Evolutionary conservation across 2,797 vertebrate species (phyloP), one percentile per base, ranked within the genome.

Genomic region (Bucorvus abyssinicus): DNA sequence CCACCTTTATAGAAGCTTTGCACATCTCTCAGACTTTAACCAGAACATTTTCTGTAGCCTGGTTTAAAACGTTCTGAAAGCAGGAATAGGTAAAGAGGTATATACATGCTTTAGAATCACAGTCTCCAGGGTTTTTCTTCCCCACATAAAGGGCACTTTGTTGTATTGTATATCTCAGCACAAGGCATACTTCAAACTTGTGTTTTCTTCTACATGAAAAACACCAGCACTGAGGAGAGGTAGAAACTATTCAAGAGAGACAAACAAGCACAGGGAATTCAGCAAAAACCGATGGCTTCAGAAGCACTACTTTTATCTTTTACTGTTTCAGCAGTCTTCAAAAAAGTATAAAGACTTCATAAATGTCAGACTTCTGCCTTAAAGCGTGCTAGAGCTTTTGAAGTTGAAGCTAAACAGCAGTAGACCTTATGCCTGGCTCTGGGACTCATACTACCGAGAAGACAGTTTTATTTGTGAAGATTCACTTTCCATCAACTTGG

Each of bases 331-430:
- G 21, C 32, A 81, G 52, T 38, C 92, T 91, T 93, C 61, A 78
- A 81, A 81, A 89, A 70, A 71, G 7, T 50, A 56, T 55, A 85
- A 92, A 85, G 87, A 84, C 91, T 96, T 89, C 71, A 90, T 83
- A 93, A 93, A 92, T 80, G 75, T 74, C 93, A 94, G 57, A 50
- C 23, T 90, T 94, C 60, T 90, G 38, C 89, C 71, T 87, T 88
- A 94, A 92, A 83, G 45, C 36, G 71, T 86, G 55, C 53, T 64
- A 78, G 67, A 71, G 56, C 49, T 84, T 91, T 53, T 87, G 64
- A 89, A 94, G 36, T 68, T 69, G 63, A 89, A 85, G 30, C 42
- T 90, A 68, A 89, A 84, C 56, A 91, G 77, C 19, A 6, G 73
- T 17, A 87, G 76, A 86, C 71, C 14, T 91, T 75, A 84, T 50